A percentile compares a stretch with the other conserved stretches of the same genome.
These are phyloP conservation scores for Neoitamus cyanurus DNA, from an alignment of 2,888 invertebrate species.

Conservation along the genomic window DNA sequence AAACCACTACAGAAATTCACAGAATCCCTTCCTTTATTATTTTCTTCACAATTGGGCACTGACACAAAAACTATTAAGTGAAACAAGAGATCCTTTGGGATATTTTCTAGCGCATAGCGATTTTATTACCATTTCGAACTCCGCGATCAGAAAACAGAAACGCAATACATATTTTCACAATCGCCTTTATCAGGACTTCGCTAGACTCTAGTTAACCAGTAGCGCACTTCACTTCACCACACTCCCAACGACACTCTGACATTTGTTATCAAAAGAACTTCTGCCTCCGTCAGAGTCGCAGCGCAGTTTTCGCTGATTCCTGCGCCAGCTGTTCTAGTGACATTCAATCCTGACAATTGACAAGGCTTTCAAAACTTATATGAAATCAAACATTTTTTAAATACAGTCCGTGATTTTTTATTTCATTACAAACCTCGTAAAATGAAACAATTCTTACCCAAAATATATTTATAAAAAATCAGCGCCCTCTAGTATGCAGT, in stretches of 20 bases:
- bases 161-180: background rate
- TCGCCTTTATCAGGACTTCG: conserved; percentile 15
- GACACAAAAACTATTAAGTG: background rate
- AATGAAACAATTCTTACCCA: too few relatives aligned
- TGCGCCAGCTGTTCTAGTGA: background rate
- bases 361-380: background rate
- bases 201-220: background rate
- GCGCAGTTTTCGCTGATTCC: background rate
- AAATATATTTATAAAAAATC: too few relatives aligned
- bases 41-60: background rate
- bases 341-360: background rate
- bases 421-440: too few relatives aligned
- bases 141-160: background rate
- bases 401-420: background rate
- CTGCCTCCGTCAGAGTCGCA: background rate
- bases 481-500: too few relatives aligned
- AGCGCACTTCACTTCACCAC: background rate
- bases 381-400: background rate
- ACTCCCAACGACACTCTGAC: conserved; percentile 26
- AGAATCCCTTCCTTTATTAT: background rate
- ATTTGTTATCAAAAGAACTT: conserved; percentile 37
- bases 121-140: background rate
- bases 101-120: background rate
- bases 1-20: background rate
- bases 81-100: background rate